Evolutionary conservation across 2,888 invertebrate genomes (phyloP).

Genomic region (Agrilus biguttatus): DNA sequence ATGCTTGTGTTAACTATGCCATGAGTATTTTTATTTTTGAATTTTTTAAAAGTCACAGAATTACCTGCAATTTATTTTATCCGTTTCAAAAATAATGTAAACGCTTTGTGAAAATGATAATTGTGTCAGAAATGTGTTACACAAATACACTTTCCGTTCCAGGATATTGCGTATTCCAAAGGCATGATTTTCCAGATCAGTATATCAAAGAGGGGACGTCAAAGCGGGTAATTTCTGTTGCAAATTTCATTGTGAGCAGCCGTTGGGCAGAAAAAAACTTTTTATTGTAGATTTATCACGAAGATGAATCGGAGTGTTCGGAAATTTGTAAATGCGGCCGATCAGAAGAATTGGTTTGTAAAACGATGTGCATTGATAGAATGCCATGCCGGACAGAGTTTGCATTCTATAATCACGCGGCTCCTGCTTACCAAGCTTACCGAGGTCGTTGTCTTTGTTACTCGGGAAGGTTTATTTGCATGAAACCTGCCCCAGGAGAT

Average conservation of each 20-base stretch:
- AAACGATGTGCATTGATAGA: slow-evolving; percentile 76
- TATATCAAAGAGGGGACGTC: slow-evolving; percentile 75
- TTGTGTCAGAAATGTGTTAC: slow-evolving; percentile 2
- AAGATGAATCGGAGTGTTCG: slow-evolving; percentile 79
- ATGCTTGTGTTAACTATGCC: no score
- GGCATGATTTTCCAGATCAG: slow-evolving; percentile 69
- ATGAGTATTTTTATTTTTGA: no score
- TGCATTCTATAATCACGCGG: slow-evolving; percentile 81
- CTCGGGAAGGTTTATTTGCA: slow-evolving; percentile 83
- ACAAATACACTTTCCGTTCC: slow-evolving; percentile 17
- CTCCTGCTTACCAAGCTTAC: slow-evolving; percentile 80
- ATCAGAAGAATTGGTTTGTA: slow-evolving; percentile 65
- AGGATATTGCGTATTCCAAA: slow-evolving; percentile 74
- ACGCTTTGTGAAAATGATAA: no score
- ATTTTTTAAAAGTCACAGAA: no score
- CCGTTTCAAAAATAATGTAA: no score
- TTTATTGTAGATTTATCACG: slow-evolving; percentile 54
- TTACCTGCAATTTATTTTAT: no score
- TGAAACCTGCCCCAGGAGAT: slow-evolving; percentile 66
- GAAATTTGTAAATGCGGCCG: slow-evolving; percentile 78
- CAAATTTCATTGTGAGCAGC: neutral
- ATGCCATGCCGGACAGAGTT: slow-evolving; percentile 78
- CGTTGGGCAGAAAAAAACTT: neutral
- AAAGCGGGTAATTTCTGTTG: slow-evolving; percentile 50
- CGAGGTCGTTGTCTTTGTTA: slow-evolving; percentile 82